A percentile compares a stretch with the other conserved stretches of the same genome.
Conservation (phyloP, 1,140 invertebrate species). For the Neocloeon triangulifer region DNA sequence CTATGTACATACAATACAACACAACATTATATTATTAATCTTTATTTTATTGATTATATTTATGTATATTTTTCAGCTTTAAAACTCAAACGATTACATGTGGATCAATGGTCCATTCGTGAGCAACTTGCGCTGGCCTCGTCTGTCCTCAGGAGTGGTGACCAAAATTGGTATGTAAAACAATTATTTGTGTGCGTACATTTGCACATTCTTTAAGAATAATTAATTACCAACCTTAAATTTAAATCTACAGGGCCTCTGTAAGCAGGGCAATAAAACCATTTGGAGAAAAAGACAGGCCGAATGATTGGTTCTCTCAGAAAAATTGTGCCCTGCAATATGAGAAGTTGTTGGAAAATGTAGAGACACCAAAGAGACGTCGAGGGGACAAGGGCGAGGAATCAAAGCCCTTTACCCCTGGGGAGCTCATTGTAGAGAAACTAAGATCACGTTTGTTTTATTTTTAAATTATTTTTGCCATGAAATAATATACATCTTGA, state of each 20-base stretch:
- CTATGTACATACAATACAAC: background rate
- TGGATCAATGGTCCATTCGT: conserved; percentile 62
- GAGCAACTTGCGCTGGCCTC: conserved; percentile 72
- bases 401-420: too few species aligned
- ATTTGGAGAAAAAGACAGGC: conserved; percentile 41
- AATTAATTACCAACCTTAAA: background rate
- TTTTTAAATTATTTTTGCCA: too few species aligned
- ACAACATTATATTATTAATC: background rate
- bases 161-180: conserved; percentile 61
- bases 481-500: too few species aligned
- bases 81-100: conserved; percentile 39
- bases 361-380: conserved; percentile 71
- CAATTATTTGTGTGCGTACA: background rate
- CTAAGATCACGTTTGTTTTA: conserved; percentile 27
- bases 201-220: background rate
- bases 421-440: conserved; percentile 54
- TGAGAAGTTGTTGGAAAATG: conserved; percentile 54
- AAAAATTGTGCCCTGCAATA: conserved; percentile 84
- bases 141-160: conserved; percentile 64
- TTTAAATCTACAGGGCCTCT: conserved; percentile 33
- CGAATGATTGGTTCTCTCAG: conserved; percentile 75
- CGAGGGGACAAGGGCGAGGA: conserved; percentile 45
- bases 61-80: conserved; percentile 13
- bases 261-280: conserved; percentile 54
- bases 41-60: background rate